Conservation (phyloP, 2,888 invertebrate genomes). For the Odontothrips loti region DNA sequence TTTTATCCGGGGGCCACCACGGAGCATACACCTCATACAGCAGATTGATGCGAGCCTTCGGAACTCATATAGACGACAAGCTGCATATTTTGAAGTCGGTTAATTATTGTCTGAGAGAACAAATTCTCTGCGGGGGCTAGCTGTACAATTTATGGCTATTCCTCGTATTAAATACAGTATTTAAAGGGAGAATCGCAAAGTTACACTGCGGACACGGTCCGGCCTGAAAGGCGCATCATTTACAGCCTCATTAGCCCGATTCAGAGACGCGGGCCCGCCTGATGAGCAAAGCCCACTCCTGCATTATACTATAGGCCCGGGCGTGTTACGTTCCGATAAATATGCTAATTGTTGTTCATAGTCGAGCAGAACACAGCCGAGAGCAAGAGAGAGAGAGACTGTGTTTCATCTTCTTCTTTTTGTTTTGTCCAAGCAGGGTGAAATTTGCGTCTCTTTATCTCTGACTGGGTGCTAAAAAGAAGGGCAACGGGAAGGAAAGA, state of each 20-base stretch:
- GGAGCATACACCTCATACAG: too few relatives aligned
- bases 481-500: too few relatives aligned
- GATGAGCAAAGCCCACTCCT: background rate
- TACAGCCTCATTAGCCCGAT: background rate
- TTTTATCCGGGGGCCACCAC: too few relatives aligned
- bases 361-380: background rate
- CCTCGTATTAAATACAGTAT: too few relatives aligned
- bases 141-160: too few relatives aligned
- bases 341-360: conserved; percentile 14
- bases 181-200: too few relatives aligned
- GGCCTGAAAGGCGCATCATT: background rate
- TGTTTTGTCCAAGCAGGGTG: background rate
- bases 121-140: too few relatives aligned
- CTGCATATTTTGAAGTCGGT: too few relatives aligned
- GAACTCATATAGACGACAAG: too few relatives aligned
- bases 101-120: too few relatives aligned
- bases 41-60: too few relatives aligned
- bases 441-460: background rate
- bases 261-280: background rate
- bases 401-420: background rate
- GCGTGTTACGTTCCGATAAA: background rate
- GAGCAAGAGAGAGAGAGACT: background rate
- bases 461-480: background rate
- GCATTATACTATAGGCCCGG: background rate
- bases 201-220: too few relatives aligned